Evolutionary conservation across 2,797 vertebrate species (phyloP).

Genomic region (Lagorchestes hirsutus): DNA sequence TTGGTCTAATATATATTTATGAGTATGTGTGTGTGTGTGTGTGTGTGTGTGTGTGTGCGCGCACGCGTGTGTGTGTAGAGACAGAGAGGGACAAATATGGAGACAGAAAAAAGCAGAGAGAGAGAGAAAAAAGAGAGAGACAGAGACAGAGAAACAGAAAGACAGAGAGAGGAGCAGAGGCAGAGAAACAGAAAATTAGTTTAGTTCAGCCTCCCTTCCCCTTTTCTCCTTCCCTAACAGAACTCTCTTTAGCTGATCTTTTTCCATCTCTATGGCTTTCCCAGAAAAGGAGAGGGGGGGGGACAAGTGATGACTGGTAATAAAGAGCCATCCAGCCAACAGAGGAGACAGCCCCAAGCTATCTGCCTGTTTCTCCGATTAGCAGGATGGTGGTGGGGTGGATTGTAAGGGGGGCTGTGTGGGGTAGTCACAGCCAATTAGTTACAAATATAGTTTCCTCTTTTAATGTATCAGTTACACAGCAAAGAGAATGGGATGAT

Average conservation of each 20-base stretch:
- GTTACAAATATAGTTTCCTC: constrained; percentile 79
- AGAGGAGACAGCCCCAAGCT: constrained; percentile 33
- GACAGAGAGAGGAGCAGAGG: background rate
- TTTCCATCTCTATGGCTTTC: background rate
- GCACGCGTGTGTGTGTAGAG: too few species aligned
- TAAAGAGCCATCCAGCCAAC: constrained; percentile 58
- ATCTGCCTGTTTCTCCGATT: constrained; percentile 66
- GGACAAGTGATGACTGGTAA: constrained; percentile 5
- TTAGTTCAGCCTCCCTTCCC: background rate
- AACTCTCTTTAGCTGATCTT: background rate
- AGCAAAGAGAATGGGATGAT: constrained; percentile 81
- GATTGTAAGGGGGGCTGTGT: constrained; percentile 46
- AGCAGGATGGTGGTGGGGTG: constrained; percentile 49
- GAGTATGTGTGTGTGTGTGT: background rate
- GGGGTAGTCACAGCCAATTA: constrained; percentile 82
- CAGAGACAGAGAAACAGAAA: background rate
- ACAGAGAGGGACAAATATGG: too few species aligned
- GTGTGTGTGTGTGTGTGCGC: background rate
- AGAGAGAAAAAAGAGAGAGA: too few species aligned
- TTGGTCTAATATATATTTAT: background rate
- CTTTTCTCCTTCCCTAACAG: background rate
- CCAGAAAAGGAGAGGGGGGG: background rate
- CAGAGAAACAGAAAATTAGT: background rate
- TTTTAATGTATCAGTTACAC: constrained; percentile 74
- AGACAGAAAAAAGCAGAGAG: too few species aligned